Evolutionary conservation across 2,113 vertebrate genomes (phyloP).

Genomic region (Ailurus styani): DNA sequence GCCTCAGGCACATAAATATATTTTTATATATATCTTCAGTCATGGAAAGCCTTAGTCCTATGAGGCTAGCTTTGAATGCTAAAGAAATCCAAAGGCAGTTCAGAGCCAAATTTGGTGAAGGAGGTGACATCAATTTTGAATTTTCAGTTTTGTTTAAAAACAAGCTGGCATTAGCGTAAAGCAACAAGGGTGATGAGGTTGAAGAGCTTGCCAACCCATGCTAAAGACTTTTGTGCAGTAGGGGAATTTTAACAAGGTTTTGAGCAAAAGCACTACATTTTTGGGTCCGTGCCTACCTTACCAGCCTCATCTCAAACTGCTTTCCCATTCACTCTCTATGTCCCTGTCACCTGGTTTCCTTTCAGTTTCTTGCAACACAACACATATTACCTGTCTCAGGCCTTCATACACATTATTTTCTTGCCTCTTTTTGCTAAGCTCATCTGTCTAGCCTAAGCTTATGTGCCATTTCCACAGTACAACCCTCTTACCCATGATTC

Average conservation of each 20-base stretch:
- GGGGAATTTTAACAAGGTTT: neutral
- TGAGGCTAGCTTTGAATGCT: neutral
- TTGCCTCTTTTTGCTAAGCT: neutral
- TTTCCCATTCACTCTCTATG: neutral
- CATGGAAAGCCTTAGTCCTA: neutral
- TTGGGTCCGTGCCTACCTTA: fast-evolving
- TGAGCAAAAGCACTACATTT: neutral
- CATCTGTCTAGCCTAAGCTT: neutral
- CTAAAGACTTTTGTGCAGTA: neutral
- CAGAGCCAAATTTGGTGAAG: neutral
- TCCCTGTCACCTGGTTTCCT: neutral
- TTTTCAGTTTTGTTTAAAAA: conserved; percentile 29
- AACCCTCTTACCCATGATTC: neutral
- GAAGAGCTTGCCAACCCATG: neutral
- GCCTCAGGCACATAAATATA: conserved; percentile 25
- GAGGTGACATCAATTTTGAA: neutral
- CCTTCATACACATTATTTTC: neutral
- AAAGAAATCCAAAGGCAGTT: neutral
- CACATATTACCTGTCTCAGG: fast-evolving
- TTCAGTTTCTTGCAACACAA: neutral
- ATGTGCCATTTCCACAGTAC: fast-evolving
- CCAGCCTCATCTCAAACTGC: neutral
- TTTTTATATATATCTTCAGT: neutral
- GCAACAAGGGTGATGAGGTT: neutral
- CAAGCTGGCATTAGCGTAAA: neutral